These are phyloP conservation scores for Eupithecia dodoneata DNA, from an alignment of 2,888 invertebrate species.

Conservation along the genomic window DNA sequence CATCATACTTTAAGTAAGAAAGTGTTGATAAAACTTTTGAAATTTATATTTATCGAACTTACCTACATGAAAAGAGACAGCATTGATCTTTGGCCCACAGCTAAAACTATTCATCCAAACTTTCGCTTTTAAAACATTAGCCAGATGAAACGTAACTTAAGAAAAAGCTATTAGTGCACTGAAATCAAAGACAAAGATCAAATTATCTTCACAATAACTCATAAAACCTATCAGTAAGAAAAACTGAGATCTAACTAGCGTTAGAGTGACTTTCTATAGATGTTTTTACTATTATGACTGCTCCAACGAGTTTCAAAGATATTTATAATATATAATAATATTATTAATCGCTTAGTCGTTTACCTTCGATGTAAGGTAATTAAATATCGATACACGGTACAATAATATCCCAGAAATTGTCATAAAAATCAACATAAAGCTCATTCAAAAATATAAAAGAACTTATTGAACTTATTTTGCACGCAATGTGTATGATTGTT, in stretches of 20 bases:
- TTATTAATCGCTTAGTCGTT: background rate
- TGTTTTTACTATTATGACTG: background rate
- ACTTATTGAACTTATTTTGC: background rate
- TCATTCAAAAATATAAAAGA: background rate
- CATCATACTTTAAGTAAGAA: background rate
- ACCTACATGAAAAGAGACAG: background rate
- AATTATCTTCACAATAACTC: conserved; percentile 5
- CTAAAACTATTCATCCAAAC: background rate
- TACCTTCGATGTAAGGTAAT: background rate
- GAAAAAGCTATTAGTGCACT: background rate
- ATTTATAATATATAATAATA: background rate
- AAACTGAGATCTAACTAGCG: background rate
- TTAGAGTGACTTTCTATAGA: background rate
- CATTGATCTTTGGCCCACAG: background rate
- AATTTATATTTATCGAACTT: background rate
- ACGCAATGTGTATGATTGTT: too few relatives aligned
- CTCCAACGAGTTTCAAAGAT: background rate
- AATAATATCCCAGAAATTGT: background rate
- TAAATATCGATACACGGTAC: background rate
- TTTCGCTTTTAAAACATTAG: background rate
- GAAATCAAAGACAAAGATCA: conserved; percentile 2
- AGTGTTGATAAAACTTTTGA: background rate
- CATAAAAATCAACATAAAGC: background rate
- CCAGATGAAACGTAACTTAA: background rate
- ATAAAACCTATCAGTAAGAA: background rate